phyloP scores from a whole-genome alignment of 2,888 invertebrate species.

The Coremacera marginata region DNA sequence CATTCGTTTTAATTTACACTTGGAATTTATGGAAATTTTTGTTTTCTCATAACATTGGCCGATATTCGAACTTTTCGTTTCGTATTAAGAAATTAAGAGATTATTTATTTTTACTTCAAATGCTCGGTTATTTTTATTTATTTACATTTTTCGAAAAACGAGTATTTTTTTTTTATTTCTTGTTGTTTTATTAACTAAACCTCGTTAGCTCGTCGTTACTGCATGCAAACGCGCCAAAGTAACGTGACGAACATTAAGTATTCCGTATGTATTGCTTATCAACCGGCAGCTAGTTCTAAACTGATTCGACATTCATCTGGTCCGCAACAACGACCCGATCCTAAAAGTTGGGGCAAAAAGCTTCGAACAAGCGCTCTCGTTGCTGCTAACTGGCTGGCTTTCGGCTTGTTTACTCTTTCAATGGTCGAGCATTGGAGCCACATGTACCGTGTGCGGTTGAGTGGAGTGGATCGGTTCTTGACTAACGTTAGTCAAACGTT shows the following conservation, averaged over 20 bases:
- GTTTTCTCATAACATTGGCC: slow-evolving; percentile 28
- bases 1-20: slow-evolving; percentile 1
- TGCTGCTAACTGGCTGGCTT: neutral
- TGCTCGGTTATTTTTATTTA: neutral
- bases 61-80: slow-evolving; percentile 17
- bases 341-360: neutral
- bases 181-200: neutral
- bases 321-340: slow-evolving; percentile 14
- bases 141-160: neutral
- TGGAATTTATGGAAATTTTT: slow-evolving; percentile 3
- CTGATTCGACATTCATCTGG: slow-evolving; percentile 26
- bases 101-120: neutral
- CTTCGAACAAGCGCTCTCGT: neutral
- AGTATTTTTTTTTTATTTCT: neutral
- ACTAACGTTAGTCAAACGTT: neutral
- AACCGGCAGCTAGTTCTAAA: slow-evolving; percentile 36
- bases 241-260: neutral
- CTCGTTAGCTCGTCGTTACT: neutral
- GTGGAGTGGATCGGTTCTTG: neutral
- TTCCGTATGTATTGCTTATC: slow-evolving; percentile 4
- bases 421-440: neutral
- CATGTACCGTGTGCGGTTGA: neutral
- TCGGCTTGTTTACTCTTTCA: slow-evolving; percentile 11
- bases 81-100: neutral
- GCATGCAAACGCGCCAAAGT: neutral